Percentiles rank a stretch among this genome's conserved stretches.
Evolutionary conservation across 2,113 vertebrate species (phyloP).

Genomic region (Geococcyx californianus): DNA sequence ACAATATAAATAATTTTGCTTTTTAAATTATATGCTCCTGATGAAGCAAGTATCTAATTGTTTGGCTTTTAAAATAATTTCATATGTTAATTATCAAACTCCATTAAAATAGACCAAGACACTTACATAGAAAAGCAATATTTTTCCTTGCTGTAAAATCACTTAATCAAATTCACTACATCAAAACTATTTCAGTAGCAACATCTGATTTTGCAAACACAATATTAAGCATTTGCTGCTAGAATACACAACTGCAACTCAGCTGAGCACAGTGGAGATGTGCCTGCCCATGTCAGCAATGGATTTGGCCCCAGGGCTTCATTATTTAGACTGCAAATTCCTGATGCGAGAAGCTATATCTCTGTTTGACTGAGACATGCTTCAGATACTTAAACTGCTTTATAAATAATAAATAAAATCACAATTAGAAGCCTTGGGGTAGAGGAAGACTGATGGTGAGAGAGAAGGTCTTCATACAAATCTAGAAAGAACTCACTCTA

Average conservation of each 20-base stretch:
- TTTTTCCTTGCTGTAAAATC: background rate
- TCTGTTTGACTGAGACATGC: background rate
- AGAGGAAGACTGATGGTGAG: background rate
- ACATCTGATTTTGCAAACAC: background rate
- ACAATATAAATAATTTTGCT: background rate
- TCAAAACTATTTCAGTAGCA: background rate
- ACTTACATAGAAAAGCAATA: background rate
- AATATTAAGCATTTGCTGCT: background rate
- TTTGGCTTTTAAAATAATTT: background rate
- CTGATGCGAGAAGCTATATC: background rate
- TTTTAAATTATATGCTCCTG: background rate
- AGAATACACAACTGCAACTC: background rate
- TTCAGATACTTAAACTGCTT: background rate
- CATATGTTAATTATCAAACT: background rate
- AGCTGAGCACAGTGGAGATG: background rate
- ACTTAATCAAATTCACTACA: background rate
- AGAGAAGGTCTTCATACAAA: background rate
- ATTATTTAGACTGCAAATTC: background rate
- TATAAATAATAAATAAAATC: background rate
- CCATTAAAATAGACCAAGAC: background rate
- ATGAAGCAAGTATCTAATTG: background rate
- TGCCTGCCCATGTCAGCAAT: background rate
- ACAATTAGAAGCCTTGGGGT: background rate
- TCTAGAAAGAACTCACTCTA: background rate
- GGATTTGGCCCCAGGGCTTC: background rate